phyloP scores from a whole-genome alignment of 2,797 vertebrate genomes.

The Spondyliosoma cantharus region DNA sequence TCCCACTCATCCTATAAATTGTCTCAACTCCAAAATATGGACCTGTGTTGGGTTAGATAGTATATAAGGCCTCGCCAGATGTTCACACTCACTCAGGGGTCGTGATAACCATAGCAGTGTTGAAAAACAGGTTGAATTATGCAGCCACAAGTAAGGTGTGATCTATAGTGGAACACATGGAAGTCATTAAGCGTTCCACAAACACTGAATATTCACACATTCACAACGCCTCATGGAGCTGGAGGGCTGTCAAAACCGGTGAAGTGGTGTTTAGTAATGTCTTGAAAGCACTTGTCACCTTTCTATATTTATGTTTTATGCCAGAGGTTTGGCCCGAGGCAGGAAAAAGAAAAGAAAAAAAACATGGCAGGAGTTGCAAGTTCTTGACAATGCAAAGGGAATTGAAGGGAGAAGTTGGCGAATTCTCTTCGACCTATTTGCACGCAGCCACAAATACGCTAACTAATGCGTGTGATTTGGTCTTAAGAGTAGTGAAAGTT shows the following conservation, averaged over 20 bases:
- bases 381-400: constrained; percentile 6
- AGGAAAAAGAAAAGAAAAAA: neutral
- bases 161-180: constrained; percentile 65
- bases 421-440: constrained; percentile 1
- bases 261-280: constrained; percentile 47
- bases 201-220: constrained; percentile 66
- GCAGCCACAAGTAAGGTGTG: constrained; percentile 56
- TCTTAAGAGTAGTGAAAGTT: neutral
- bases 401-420: constrained; percentile 6
- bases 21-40: constrained; percentile 41
- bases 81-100: constrained; percentile 68
- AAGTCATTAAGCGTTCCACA: constrained; percentile 59
- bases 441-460: neutral
- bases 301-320: constrained; percentile 31
- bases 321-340: constrained; percentile 21
- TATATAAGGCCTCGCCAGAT: constrained; percentile 62
- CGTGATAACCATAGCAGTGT: constrained; percentile 40
- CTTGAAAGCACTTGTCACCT: constrained; percentile 62
- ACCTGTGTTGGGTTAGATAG: constrained; percentile 36
- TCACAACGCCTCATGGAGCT: constrained; percentile 55
- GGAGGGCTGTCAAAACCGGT: constrained; percentile 30
- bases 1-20: constrained; percentile 27
- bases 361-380: neutral
- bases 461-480: neutral
- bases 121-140: constrained; percentile 59